phyloP scores from a whole-genome alignment of 2,888 invertebrate species.

The Electrophaes corylata region DNA sequence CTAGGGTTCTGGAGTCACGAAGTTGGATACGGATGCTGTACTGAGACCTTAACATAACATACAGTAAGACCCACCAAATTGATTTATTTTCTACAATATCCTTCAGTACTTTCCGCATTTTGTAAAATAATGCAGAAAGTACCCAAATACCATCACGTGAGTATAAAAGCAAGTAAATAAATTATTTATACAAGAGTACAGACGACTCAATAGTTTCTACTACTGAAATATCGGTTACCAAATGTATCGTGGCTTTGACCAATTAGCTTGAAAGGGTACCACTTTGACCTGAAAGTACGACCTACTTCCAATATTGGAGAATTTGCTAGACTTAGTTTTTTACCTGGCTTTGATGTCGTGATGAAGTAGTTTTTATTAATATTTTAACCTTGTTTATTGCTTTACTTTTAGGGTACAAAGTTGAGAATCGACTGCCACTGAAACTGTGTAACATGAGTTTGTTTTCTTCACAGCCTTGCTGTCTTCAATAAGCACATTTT shows the following conservation, averaged over 20 bases:
- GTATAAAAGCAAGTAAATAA: neutral
- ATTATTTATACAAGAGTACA: constrained; percentile 7
- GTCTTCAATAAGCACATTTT: no score
- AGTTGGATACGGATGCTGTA: no score
- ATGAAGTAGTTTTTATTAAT: neutral
- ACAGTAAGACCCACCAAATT: no score
- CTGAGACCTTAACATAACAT: no score
- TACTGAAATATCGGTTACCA: constrained; percentile 15
- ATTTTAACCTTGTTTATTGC: neutral
- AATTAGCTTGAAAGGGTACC: constrained; percentile 31
- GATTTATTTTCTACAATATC: no score
- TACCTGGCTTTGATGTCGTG: neutral
- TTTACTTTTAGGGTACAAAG: neutral
- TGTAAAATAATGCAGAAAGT: neutral
- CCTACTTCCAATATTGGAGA: constrained; percentile 20
- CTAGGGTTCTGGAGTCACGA: no score
- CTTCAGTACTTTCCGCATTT: no score
- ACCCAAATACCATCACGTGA: constrained; percentile 3
- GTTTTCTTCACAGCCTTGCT: no score
- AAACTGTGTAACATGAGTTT: no score
- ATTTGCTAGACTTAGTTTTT: constrained; percentile 11
- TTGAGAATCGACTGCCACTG: neutral
- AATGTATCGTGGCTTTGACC: constrained; percentile 32
- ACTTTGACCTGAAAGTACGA: constrained; percentile 29
- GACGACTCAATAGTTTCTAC: constrained; percentile 1